Percentiles rank a stretch among this genome's conserved stretches.
These are phyloP conservation scores for Phymastichus coffea DNA, from an alignment of 1,140 invertebrate genomes.

Conservation along the genomic window DNA sequence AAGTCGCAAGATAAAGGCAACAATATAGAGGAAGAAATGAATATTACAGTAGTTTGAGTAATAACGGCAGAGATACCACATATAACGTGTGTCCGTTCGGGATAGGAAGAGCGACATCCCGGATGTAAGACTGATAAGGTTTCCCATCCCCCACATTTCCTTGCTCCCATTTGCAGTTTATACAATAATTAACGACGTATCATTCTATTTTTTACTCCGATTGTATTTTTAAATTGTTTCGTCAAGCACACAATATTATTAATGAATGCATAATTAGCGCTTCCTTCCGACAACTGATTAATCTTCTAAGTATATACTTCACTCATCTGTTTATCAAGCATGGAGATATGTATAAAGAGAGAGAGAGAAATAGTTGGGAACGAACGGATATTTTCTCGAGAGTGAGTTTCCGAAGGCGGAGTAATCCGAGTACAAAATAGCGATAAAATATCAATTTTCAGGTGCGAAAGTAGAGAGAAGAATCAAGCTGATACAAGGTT, in stretches of 20 bases:
- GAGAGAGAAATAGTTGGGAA: too few species aligned
- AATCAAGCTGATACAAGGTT: slow-evolving; percentile 15
- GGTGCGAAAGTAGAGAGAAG: background rate
- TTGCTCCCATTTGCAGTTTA: slow-evolving; percentile 25
- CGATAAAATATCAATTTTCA: slow-evolving; percentile 19
- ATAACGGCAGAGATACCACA: slow-evolving; percentile 47
- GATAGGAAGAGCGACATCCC: slow-evolving; percentile 52
- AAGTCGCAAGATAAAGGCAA: too few species aligned
- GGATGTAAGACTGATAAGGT: slow-evolving; percentile 47
- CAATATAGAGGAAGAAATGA: too few species aligned
- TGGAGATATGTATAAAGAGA: too few species aligned
- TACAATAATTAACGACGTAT: too few species aligned
- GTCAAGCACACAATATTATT: background rate
- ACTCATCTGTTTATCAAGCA: too few species aligned
- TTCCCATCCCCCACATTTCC: slow-evolving; percentile 52
- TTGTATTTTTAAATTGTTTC: slow-evolving; percentile 13
- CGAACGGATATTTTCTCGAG: too few species aligned
- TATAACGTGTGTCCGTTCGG: slow-evolving; percentile 46
- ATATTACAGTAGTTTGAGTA: too few species aligned
- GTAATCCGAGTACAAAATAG: background rate
- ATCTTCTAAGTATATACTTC: too few species aligned
- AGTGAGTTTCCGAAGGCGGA: too few species aligned
- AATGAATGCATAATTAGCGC: too few species aligned
- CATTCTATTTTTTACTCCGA: slow-evolving; percentile 16
- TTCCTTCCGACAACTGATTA: too few species aligned